A percentile compares a stretch with the other conserved stretches of the same genome.
Evolutionary conservation across 2,797 vertebrate genomes (phyloP).

Genomic region (Pelodytes ibericus): DNA sequence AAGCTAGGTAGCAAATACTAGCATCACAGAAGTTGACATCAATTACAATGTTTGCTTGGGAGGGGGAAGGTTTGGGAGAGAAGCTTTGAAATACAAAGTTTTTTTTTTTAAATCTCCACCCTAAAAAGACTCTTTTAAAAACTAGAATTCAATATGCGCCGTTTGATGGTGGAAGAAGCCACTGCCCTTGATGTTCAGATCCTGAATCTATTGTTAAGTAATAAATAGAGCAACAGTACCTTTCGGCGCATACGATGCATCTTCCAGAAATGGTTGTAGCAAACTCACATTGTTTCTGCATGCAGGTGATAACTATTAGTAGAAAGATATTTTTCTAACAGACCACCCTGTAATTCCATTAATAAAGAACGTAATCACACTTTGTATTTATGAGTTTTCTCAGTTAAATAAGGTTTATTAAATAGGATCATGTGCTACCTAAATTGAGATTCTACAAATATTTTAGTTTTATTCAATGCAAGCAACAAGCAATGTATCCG

Average conservation of each 20-base stretch:
- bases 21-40: slow-evolving; percentile 68
- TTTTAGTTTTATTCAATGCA: no score
- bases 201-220: slow-evolving; percentile 9
- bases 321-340: no score
- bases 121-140: slow-evolving; percentile 4
- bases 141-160: background rate
- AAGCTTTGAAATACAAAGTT: slow-evolving; percentile 40
- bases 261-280: background rate
- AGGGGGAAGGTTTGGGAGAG: slow-evolving; percentile 5
- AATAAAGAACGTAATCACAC: no score
- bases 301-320: background rate
- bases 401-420: no score
- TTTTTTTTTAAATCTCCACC: slow-evolving; percentile 20
- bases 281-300: background rate
- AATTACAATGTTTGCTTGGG: slow-evolving; percentile 69
- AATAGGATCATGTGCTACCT: no score
- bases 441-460: no score
- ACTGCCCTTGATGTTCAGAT: slow-evolving; percentile 26
- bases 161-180: slow-evolving; percentile 32
- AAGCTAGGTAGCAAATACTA: slow-evolving; percentile 66
- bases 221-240: no score
- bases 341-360: no score
- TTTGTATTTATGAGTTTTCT: no score
- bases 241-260: no score
- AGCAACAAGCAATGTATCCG: no score